A percentile compares a stretch with the other conserved stretches of the same genome.
These are phyloP conservation scores for Teinopalpus imperialis DNA, from an alignment of 2,888 invertebrate species.

Conservation along the genomic window DNA sequence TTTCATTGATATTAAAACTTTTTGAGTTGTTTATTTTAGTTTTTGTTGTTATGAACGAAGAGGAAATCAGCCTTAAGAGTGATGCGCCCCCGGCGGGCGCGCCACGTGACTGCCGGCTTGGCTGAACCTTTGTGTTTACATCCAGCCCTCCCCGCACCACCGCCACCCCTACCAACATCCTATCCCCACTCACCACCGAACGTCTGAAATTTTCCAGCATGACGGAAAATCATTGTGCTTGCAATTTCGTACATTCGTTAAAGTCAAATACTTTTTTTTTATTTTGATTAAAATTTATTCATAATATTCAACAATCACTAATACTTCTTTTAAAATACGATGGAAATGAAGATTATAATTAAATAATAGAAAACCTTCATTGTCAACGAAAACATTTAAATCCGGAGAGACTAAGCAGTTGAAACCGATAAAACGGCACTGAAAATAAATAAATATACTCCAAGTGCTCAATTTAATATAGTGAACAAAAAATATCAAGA, in stretches of 20 bases:
- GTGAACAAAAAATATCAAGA: no score
- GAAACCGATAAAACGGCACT: no score
- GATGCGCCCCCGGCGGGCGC: constrained; percentile 79
- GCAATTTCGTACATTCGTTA: constrained; percentile 16
- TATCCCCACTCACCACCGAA: constrained; percentile 37
- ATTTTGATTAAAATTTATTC: no score
- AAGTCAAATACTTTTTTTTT: neutral
- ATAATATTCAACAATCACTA: no score
- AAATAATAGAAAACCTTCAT: no score
- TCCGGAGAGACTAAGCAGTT: no score
- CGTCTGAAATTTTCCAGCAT: constrained; percentile 38
- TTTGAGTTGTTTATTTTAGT: constrained; percentile 28
- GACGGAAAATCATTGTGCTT: constrained; percentile 19
- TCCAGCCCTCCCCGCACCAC: constrained; percentile 45
- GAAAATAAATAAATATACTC: no score
- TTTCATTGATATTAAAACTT: constrained; percentile 20
- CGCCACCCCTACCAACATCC: constrained; percentile 39
- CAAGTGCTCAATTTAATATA: no score
- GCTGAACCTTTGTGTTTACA: constrained; percentile 75
- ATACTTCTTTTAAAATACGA: no score
- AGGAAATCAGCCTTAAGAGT: constrained; percentile 67
- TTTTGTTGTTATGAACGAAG: constrained; percentile 31
- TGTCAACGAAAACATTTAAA: no score
- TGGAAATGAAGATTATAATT: no score
- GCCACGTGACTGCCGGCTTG: constrained; percentile 79